Conservation (phyloP, 2,888 invertebrate genomes). For the Ceramica pisi region DNA sequence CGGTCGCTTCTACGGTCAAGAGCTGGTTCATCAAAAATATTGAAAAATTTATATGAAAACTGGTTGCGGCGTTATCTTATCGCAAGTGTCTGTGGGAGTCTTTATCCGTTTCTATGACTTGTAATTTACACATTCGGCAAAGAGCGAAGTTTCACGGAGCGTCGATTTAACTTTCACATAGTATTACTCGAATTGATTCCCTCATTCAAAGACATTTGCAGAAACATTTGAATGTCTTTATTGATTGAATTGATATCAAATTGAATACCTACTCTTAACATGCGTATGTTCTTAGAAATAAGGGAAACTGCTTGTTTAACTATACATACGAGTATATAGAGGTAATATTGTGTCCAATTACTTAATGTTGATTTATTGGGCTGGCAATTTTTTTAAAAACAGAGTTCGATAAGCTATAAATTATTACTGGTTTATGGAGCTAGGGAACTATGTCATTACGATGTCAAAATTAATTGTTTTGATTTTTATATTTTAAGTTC, state of each 20-base stretch:
- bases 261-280: not conserved
- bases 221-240: conserved; percentile 22
- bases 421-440: too few species aligned
- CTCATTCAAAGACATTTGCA: conserved; percentile 22
- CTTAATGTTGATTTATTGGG: too few species aligned
- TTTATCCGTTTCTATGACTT: conserved; percentile 9
- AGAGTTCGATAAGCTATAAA: too few species aligned
- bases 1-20: too few species aligned
- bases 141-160: conserved; percentile 19
- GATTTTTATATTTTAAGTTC: too few species aligned
- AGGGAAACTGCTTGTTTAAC: not conserved
- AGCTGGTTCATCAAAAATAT: too few species aligned
- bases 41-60: not conserved
- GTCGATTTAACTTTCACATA: conserved; percentile 24
- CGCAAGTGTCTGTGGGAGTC: not conserved
- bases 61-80: not conserved
- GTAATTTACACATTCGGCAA: conserved; percentile 18
- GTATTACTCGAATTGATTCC: conserved; percentile 41
- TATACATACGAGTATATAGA: too few species aligned
- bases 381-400: too few species aligned
- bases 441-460: too few species aligned
- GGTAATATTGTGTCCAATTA: not conserved
- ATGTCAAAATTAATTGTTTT: too few species aligned
- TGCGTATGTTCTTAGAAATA: not conserved
- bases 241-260: conserved; percentile 18